Evolutionary conservation across 2,888 invertebrate genomes (phyloP), one percentile per base, ranked within the genome.

Genomic region (Ashinkailepas kermadecensis): DNA sequence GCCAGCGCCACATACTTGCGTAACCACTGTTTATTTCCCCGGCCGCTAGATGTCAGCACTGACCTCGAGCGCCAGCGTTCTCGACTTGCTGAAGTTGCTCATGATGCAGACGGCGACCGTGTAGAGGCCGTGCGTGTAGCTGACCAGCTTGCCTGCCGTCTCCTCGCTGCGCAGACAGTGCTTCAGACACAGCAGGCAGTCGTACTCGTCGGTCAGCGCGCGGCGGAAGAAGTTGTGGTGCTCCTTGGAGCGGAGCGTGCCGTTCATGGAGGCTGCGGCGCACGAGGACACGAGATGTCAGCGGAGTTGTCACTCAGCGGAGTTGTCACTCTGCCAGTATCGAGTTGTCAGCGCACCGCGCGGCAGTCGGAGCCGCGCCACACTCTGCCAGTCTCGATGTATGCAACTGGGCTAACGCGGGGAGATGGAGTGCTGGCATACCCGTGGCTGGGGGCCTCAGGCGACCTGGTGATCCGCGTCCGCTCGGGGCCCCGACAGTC

Each of bases 131-230:
- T 93, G 93, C 11, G 94, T 92, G 18, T 94, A 93, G 18, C 92
- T 90, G 25, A 94, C 93, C 85, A 95, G 88, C 83, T 94, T 90
- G 81, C 94, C 89, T 70, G 93, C 91, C 81, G 95, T 93, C 87
- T 95, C 95, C 78, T 92, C 90, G 86, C 94, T 94, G 82, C 95
- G 89, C 83, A 92, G 91, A 88, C 94, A 94, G 84, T 92, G 92
- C 86, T 93, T 93, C 9, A 96, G 89, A 86, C 96, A 96, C 88
- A 96, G 94, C 88, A 96, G 90, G 87, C 95, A 96, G 83, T 95
- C 93, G 85, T 95, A 89, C 88, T 96, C 96, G 87, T 96, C 96
- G 64, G 95, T 89, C 82, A 95, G 90, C 0, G 94, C 93, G 83
- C 94, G 89, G 79, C 93, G 89, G 84, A 93, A 90, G 54, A 93